Conservation (phyloP, 2,113 vertebrate species). For the Anser cygnoides region DNA sequence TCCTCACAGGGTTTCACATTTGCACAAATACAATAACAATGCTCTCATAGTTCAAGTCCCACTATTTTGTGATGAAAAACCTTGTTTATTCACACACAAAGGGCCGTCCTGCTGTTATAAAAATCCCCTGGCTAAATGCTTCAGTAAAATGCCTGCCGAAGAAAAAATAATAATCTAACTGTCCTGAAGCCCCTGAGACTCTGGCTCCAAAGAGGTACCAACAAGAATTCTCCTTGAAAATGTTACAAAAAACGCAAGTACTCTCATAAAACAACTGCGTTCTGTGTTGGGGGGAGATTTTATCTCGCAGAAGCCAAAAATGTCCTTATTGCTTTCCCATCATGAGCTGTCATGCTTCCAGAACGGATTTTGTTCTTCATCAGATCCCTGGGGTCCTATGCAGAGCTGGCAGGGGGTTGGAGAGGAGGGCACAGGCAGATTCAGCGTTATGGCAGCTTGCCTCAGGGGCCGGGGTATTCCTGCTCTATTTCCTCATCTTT, state of each 20-base stretch:
- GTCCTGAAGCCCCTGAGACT: background rate
- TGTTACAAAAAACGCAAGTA: background rate
- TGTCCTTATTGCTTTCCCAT: background rate
- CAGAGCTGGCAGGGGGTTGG: background rate
- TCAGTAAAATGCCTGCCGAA: constrained; percentile 1
- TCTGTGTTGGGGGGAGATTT: background rate
- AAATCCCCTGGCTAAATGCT: constrained; percentile 22
- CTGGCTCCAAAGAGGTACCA: background rate
- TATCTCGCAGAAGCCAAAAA: background rate
- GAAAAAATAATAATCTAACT: constrained; percentile 31
- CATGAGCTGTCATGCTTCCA: background rate
- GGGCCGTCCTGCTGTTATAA: constrained; percentile 22
- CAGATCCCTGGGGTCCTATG: background rate
- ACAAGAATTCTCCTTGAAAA: background rate
- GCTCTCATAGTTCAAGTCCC: background rate
- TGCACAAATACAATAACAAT: constrained; percentile 19
- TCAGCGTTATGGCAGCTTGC: fast-evolving
- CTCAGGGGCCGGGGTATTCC: background rate
- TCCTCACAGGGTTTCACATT: constrained; percentile 22
- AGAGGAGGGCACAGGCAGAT: background rate
- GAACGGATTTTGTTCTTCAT: background rate
- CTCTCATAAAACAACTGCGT: background rate
- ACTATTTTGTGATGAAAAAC: background rate
- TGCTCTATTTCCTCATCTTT: too few relatives aligned
- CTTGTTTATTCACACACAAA: constrained; percentile 42